phyloP scores from a whole-genome alignment of 2,888 invertebrate genomes.

The Hydroisotoma schaefferi region DNA sequence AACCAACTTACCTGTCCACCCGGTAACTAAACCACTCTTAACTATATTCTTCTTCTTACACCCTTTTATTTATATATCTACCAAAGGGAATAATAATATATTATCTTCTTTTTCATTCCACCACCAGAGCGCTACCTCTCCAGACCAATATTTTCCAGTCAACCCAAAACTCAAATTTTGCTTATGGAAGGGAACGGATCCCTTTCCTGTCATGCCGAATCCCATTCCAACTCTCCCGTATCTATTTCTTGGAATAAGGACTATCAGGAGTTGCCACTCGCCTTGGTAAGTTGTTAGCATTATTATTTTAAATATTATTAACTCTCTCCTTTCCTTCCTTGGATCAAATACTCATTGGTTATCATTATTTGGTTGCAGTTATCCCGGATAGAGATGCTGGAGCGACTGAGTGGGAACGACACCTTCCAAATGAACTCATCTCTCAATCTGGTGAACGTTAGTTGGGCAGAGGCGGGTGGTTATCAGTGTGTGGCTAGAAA shows the following conservation, averaged over 20 bases:
- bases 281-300: constrained; percentile 28
- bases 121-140: constrained; percentile 56
- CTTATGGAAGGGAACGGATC: constrained; percentile 82
- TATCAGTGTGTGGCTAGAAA: constrained; percentile 93
- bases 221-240: constrained; percentile 70
- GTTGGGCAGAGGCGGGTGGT: constrained; percentile 75
- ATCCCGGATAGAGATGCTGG: constrained; percentile 46
- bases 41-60: too few species aligned
- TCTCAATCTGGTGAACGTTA: constrained; percentile 70
- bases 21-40: too few species aligned
- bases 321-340: too few species aligned
- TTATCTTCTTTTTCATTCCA: too few species aligned
- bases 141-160: constrained; percentile 76
- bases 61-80: too few species aligned
- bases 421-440: constrained; percentile 59
- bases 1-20: not conserved
- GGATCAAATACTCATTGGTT: too few species aligned
- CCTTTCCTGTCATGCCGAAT: constrained; percentile 75
- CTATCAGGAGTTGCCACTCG: constrained; percentile 61
- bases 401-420: constrained; percentile 59
- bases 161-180: constrained; percentile 77
- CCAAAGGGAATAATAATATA: too few species aligned
- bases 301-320: not conserved
- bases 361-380: constrained; percentile 22
- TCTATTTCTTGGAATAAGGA: constrained; percentile 85